phyloP scores from a whole-genome alignment of 2,888 invertebrate species.

The Agriopis aurantiaria region DNA sequence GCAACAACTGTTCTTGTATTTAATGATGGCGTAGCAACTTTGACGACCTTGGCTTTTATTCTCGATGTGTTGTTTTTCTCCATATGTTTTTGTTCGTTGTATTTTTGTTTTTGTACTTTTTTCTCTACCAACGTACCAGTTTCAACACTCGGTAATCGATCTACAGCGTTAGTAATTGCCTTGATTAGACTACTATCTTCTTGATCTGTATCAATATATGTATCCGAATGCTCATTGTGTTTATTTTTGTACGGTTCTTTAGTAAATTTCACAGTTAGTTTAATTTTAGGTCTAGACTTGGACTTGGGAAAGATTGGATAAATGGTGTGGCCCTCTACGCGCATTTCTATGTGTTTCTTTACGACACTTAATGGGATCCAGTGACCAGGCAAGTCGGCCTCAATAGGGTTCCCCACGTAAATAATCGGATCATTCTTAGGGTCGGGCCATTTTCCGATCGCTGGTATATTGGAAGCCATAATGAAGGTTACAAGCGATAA shows the following conservation, averaged over 20 bases:
- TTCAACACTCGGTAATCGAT: not conserved
- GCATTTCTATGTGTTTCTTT: constrained; percentile 59
- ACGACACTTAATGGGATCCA: constrained; percentile 62
- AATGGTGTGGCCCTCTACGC: constrained; percentile 40
- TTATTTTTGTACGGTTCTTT: not conserved
- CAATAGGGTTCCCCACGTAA: constrained; percentile 64
- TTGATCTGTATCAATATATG: not conserved
- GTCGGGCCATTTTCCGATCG: constrained; percentile 50
- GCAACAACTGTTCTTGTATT: not conserved
- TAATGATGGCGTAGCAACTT: not conserved
- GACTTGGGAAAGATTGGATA: not conserved
- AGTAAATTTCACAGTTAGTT: not conserved
- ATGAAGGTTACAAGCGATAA: constrained; percentile 46
- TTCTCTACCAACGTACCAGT: no score
- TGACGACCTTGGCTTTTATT: not conserved
- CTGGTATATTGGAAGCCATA: constrained; percentile 47
- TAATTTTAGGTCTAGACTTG: not conserved
- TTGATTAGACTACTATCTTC: not conserved
- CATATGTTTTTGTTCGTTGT: no score
- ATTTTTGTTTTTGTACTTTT: not conserved
- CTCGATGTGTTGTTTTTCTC: not conserved
- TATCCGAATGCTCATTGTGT: not conserved
- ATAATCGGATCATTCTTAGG: constrained; percentile 49
- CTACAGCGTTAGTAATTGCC: not conserved
- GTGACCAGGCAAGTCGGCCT: constrained; percentile 62